phyloP scores from a whole-genome alignment of 2,888 invertebrate species.

The Anaspis maculata region DNA sequence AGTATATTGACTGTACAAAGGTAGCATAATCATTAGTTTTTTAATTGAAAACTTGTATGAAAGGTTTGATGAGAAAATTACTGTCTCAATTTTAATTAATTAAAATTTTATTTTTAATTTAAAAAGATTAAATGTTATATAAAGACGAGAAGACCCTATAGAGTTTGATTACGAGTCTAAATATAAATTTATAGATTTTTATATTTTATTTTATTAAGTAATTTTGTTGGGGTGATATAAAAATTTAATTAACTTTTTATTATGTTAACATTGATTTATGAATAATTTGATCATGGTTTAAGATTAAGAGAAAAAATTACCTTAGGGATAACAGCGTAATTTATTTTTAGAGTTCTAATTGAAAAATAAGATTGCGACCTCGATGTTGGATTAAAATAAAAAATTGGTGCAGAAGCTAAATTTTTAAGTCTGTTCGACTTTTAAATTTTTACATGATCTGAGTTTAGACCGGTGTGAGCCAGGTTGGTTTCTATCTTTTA shows the following conservation, averaged over 20 bases:
- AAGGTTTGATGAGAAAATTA: conserved; percentile 58
- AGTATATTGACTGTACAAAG: conserved; percentile 71
- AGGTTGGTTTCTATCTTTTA: conserved; percentile 80
- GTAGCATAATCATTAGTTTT: conserved; percentile 75
- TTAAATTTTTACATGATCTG: conserved; percentile 81
- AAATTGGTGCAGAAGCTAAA: conserved; percentile 58
- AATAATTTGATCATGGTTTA: conserved; percentile 49
- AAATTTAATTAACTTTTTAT: conserved; percentile 53
- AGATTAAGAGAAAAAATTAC: conserved; percentile 65
- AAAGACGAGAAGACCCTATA: conserved; percentile 75
- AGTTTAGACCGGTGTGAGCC: conserved; percentile 81
- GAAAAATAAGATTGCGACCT: conserved; percentile 72
- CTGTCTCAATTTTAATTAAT: conserved; percentile 50
- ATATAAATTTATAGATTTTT: background rate
- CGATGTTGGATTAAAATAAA: conserved; percentile 80
- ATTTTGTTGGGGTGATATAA: conserved; percentile 60
- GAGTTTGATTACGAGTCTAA: conserved; percentile 54
- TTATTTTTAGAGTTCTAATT: conserved; percentile 66
- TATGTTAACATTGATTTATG: conserved; percentile 40
- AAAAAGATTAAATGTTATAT: conserved; percentile 59
- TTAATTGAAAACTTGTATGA: conserved; percentile 75
- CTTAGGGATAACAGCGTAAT: conserved; percentile 82
- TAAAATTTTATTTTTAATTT: conserved; percentile 51
- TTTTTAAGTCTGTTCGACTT: conserved; percentile 73
- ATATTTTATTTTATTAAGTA: background rate